phyloP scores from a whole-genome alignment of 2,888 invertebrate species.

The Rhagonycha fulva region DNA sequence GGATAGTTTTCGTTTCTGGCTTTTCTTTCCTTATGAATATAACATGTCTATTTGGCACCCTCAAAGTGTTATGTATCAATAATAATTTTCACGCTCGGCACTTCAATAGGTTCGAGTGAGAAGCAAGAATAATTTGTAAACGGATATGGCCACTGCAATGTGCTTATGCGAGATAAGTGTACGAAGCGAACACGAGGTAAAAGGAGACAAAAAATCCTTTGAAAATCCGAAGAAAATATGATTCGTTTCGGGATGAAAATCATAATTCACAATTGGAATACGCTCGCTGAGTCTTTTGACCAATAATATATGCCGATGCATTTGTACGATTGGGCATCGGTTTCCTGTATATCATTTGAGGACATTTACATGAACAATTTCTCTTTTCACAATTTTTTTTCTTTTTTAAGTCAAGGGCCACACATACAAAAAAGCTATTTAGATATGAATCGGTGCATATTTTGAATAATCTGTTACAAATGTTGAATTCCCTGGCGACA shows the following conservation, averaged over 20 bases:
- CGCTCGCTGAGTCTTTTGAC: slow-evolving; percentile 54
- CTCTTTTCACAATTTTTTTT: slow-evolving; percentile 6
- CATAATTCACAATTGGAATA: slow-evolving; percentile 56
- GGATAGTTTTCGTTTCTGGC: slow-evolving; percentile 19
- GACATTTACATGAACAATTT: slow-evolving; percentile 30
- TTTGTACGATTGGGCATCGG: slow-evolving; percentile 36
- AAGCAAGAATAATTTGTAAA: slow-evolving; percentile 48
- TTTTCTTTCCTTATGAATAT: slow-evolving; percentile 53
- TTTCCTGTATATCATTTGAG: slow-evolving; percentile 34
- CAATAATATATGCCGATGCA: slow-evolving; percentile 55
- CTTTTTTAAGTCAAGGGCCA: not conserved
- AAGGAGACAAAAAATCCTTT: slow-evolving; percentile 45
- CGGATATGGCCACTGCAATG: slow-evolving; percentile 47
- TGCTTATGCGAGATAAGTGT: slow-evolving; percentile 40
- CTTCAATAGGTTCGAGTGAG: slow-evolving; percentile 50
- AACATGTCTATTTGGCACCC: slow-evolving; percentile 57
- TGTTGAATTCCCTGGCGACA: slow-evolving; percentile 48
- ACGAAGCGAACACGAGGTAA: slow-evolving; percentile 29
- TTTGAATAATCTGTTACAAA: slow-evolving; percentile 45
- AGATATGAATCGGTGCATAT: slow-evolving; percentile 13
- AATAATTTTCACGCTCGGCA: slow-evolving; percentile 53
- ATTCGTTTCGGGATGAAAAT: slow-evolving; percentile 54
- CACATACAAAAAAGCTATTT: slow-evolving; percentile 11
- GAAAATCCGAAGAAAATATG: slow-evolving; percentile 55
- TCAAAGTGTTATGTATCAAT: slow-evolving; percentile 57